Base-by-base conservation (phyloP, 2,113 vertebrate genomes). In the Pachycephala philippinensis region DNA sequence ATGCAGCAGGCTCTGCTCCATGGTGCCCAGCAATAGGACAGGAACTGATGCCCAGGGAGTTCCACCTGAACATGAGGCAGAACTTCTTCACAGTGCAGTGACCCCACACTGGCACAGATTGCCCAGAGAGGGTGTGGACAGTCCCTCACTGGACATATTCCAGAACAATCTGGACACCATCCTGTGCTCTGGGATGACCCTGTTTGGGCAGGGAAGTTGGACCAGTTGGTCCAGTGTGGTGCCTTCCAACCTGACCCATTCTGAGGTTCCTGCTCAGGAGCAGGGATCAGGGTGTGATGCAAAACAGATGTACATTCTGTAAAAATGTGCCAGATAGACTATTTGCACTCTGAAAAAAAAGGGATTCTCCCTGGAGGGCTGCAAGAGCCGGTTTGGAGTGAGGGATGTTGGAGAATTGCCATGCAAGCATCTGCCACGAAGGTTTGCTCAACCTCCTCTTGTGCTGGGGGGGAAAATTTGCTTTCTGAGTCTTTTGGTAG, bases 381-480 rank as follows among this genome's bases (percentile, higher is more conserved):
- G 75, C 15, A 86, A 69, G 8, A 49, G 9, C 7, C 23, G 3
- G 12, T 50, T 59, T 47, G 42, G 71, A 40, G 17, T 37, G 40
- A 71, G 59, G 33, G 13, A 24, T 71, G 6, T 20, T 60, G 44
- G 11, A 69, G 52, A 66, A 33, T 7, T 87, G 15, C 14, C 24
- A n/a, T 19, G 18, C 20, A 76, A 64, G 11, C 10, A 11, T 33
- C 59, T 80, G 45, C 45, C 31, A 31, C 0, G 0, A 28, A 44
- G 31, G 3, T 89, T 87, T 93, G 10, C 39, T 83, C 18, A 17
- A 26, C 11, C 26, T 60, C 59, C 33, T 59, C 30, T 69, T 2
- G 0, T 68, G 16, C 3, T 60, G 19, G 21, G 35, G n/a, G 64
- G 20, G 18, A 84, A 66, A 78, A 63, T 47, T 61, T 53, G 5